Evolutionary conservation across 2,888 invertebrate species (phyloP), one percentile per base, ranked within the genome.

Genomic region (Monopis laevigella): DNA sequence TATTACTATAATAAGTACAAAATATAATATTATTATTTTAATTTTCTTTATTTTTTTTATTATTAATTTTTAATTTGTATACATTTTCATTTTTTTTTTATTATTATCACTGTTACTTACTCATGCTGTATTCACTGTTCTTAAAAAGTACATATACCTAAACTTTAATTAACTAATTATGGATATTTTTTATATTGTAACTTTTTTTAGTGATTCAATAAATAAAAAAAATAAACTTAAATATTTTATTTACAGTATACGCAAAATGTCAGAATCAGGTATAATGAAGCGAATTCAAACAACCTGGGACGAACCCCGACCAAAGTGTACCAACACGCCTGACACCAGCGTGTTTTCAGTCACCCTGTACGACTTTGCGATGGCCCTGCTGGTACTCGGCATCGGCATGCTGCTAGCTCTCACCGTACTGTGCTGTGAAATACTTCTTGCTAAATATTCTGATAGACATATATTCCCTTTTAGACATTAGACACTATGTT

Each of bases 241-340:
- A n/a, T n/a, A n/a, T 26, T 29, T 34, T 26, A 10, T 43, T 71
- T 69, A 12, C 55, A 88, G 87, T 12, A 73, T 87, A 36, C 73
- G 85, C 10, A 82, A 81, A 50, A 73, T 83, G 47, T 69, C 68
- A 11, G 87, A 88, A 56, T 61, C 78, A 0, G 88, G 88, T 0
- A 53, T 87, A n/a, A 75, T 85, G 63, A 60, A 69, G 3, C 81
- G 86, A 40, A 73, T 87, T 39, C 67, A 77, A 45, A 71, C 80
- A 12, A 53, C 75, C 40, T 87, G 86, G 85, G 84, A 86, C 54
- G 82, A 82, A 17, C 65, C 72, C 1, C 84, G 82, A 52, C 87
- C 87, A 0, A 65, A 65, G 0, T 88, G 88, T 52, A 77, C 84
- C 2, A 65, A 66, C 29, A 68, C 71, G 0, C 72, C 74, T 0